Evolutionary conservation across 2,797 vertebrate species (phyloP).

Genomic region (Propithecus deckenii): DNA sequence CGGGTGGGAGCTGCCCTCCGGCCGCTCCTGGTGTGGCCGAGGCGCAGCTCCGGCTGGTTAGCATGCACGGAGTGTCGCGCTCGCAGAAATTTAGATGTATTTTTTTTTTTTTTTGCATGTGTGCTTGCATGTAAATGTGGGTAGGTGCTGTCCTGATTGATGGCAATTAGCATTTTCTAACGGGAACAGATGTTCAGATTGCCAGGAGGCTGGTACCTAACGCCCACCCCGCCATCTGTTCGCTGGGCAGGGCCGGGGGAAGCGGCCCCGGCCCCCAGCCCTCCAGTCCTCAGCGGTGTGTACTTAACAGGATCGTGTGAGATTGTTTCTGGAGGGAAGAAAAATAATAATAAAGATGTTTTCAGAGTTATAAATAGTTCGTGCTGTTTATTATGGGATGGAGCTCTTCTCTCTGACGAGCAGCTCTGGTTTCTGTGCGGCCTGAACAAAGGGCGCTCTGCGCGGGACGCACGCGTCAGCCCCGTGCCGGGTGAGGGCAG

Average conservation of each 20-base stretch:
- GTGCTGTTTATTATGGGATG: conserved; percentile 78
- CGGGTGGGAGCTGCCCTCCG: fast-evolving
- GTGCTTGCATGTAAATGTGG: conserved; percentile 89
- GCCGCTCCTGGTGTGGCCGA: neutral
- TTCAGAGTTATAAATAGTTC: conserved; percentile 83
- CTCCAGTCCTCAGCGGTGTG: conserved; percentile 64
- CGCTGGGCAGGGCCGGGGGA: conserved; percentile 85
- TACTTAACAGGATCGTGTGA: conserved; percentile 63
- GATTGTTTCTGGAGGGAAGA: conserved; percentile 62
- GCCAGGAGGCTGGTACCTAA: conserved; percentile 94
- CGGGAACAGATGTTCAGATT: conserved; percentile 95
- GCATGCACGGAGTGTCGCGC: conserved; percentile 84
- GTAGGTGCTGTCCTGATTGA: conserved; percentile 94
- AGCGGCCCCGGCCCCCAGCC: conserved; percentile 59
- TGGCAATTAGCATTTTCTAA: conserved; percentile 97
- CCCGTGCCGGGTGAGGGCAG: fast-evolving
- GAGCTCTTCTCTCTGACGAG: conserved; percentile 66
- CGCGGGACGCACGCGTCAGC: neutral
- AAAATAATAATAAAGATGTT: conserved; percentile 82
- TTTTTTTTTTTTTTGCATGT: conserved; percentile 76
- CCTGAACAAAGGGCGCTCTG: conserved; percentile 3
- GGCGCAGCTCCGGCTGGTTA: conserved; percentile 73
- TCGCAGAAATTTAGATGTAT: conserved; percentile 88
- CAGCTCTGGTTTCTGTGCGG: conserved; percentile 23
- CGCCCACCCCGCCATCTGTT: conserved; percentile 94